phyloP scores from a whole-genome alignment of 2,797 vertebrate genomes.

The Paratrypauchen microcephalus region DNA sequence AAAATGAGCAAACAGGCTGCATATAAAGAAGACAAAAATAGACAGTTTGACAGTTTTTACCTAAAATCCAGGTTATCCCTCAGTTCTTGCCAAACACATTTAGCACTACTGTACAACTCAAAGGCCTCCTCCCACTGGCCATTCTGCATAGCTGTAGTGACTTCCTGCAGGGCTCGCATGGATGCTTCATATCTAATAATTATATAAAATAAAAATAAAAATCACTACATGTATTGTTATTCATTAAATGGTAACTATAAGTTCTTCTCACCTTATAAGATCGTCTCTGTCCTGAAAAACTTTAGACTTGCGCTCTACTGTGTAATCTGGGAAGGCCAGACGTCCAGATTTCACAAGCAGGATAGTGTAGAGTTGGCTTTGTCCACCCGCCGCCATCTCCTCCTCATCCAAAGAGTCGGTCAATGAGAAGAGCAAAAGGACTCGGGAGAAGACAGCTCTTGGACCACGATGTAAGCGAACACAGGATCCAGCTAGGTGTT shows the following conservation, averaged over 20 bases:
- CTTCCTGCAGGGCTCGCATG: conserved; percentile 81
- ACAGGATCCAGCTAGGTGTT: conserved; percentile 81
- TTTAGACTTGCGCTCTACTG: conserved; percentile 74
- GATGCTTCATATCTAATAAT: conserved; percentile 83
- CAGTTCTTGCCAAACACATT: conserved; percentile 79
- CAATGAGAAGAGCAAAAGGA: conserved; percentile 90
- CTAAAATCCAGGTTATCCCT: conserved; percentile 79
- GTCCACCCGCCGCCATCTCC: conserved; percentile 85
- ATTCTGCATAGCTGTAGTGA: conserved; percentile 80
- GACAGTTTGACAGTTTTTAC: conserved; percentile 61
- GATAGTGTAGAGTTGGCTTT: conserved; percentile 87
- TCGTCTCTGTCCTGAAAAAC: conserved; percentile 91
- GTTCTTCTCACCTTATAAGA: conserved; percentile 82
- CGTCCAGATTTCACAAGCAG: conserved; percentile 88
- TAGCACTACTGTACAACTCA: conserved; percentile 78
- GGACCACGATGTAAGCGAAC: conserved; percentile 79
- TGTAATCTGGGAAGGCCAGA: conserved; percentile 86
- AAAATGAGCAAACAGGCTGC: neutral
- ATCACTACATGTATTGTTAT: neutral
- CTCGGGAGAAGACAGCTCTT: conserved; percentile 86
- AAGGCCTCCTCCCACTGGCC: conserved; percentile 88
- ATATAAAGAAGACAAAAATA: neutral
- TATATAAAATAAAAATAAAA: no score
- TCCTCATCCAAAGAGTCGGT: conserved; percentile 89
- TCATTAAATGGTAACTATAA: neutral